Base-by-base conservation (phyloP, 2,797 vertebrate species). In the Cossypha heuglini region DNA sequence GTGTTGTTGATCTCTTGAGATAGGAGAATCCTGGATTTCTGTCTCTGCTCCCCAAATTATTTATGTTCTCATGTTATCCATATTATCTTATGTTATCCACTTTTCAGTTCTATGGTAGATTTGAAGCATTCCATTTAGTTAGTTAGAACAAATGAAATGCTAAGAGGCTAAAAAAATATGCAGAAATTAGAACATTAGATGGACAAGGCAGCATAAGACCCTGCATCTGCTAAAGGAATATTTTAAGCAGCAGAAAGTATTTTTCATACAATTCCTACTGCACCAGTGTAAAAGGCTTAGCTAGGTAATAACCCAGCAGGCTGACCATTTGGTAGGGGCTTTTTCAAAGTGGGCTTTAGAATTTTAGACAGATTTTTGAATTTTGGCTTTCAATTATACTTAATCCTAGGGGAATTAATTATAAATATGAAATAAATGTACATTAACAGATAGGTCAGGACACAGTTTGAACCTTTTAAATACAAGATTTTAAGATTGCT, bases 1-100 rank as follows among this genome's bases (percentile, higher is more conserved):
- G 67, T 93, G 71, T 2, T 93, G 88, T 69, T 92, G 80, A 86
- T 95, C 61, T 92, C 84, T 40, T 58, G 38, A 91, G 81, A 88
- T 49, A 86, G 21, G 38, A 66, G 72, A 77, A 85, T 93, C 52
- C 48, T 77, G 45, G 35, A 57, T 59, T 86, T 72, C 38, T 79
- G 14, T 73, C 71, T 89, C 12, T 74, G 43, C 11, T 93, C 57
- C 25, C 54, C 6, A 0, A 93, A 90, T 89, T 95, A 90, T 85
- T 96, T 57, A 74, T 86, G 25, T 51, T 90, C 48, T 94, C 24
- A 8, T 33, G 43, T 63, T 94, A 84, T 48, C 48, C 0, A 5
- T 40, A 16, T 40, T 40, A 40, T 90, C 45, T 94, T 21, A 8
- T 35, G 43, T 63, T 94, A 84, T 48, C 48, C 0, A 5, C 55